Base-by-base conservation (phyloP, 1,140 invertebrate genomes). In the Diorhabda elongata region DNA sequence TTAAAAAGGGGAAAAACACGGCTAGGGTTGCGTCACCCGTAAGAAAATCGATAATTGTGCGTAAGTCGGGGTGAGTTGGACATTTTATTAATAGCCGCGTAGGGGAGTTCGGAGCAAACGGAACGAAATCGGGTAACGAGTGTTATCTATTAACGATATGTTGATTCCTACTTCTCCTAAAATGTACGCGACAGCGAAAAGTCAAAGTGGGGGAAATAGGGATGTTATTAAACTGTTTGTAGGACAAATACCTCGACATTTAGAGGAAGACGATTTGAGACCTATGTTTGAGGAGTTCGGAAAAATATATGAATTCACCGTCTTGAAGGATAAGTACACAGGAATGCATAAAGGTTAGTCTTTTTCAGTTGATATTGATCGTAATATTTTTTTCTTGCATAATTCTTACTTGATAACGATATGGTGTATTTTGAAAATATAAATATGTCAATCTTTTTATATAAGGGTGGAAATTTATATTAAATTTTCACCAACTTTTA, bases 231-330 rank as follows among this genome's bases (percentile, higher is more conserved):
- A 96, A 82, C 84, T 96, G 45, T 96, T 96, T 81, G 91, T 96
- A 52, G 94, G 94, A n/a, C 94, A 97, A 82, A 96, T 97, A 72
- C 95, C 95, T 2, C 83, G 95, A 64, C 92, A 95, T 83, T 83
- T 97, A 42, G 92, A 94, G 74, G 95, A 97, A 80, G 90, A 92
- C 60, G 92, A 96, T 76, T 85, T 97, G 8, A 84, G 94, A 61
- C 93, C 94, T 4, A 90, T 97, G 84, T 96, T 97, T 80, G 94
- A 97, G 81, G 89, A 93, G 79, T 97, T 94, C 78, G 95, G 95
- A 57, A 93, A 93, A 79, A 97, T 97, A 77, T 95, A 95, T 80
- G 95, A 97, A 84, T 90, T 97, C 72, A 95, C 93, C 58, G 91
- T 97, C 11, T 88, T 97, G 57, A 96, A 95, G 86, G 92, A 95